These are phyloP conservation scores for Perca flavescens DNA, from an alignment of 2,113 vertebrate species.

Conservation along the genomic window DNA sequence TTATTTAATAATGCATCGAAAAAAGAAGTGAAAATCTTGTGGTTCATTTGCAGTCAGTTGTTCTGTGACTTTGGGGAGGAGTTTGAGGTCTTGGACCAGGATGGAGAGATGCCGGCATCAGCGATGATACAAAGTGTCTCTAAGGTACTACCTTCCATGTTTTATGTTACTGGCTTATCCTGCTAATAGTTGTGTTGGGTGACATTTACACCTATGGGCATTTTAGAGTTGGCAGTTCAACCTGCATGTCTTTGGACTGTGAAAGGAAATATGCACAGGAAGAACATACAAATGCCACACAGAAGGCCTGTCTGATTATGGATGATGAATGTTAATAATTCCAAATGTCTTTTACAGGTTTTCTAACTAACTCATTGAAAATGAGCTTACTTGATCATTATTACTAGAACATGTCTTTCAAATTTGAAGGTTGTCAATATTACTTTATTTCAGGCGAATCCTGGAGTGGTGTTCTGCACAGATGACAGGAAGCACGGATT, in stretches of 20 bases:
- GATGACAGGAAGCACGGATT: slow-evolving; percentile 71
- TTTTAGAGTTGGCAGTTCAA: not conserved
- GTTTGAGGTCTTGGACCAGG: slow-evolving; percentile 82
- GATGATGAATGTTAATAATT: too few relatives aligned
- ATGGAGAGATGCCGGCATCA: slow-evolving; percentile 79
- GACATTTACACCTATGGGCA: not conserved
- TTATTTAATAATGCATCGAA: not conserved
- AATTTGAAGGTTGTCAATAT: not conserved
- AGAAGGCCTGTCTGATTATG: not conserved
- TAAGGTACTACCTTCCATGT: slow-evolving; percentile 80
- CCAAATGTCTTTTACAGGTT: not conserved
- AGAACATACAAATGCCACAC: not conserved
- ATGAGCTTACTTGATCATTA: not conserved
- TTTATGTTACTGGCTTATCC: not conserved
- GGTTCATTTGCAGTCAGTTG: slow-evolving; percentile 85
- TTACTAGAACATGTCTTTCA: not conserved
- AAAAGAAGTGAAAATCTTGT: not conserved
- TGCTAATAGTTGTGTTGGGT: not conserved
- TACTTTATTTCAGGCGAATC: slow-evolving; percentile 77
- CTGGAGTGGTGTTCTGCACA: slow-evolving; percentile 84
- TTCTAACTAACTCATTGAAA: not conserved
- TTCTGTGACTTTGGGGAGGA: slow-evolving; percentile 93
- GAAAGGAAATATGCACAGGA: not conserved
- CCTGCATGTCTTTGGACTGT: not conserved
- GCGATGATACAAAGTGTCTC: slow-evolving; percentile 83